Percentiles rank a stretch among this genome's conserved stretches.
Conservation (phyloP, 2,113 vertebrate genomes). For the Herpetotheres cachinnans region DNA sequence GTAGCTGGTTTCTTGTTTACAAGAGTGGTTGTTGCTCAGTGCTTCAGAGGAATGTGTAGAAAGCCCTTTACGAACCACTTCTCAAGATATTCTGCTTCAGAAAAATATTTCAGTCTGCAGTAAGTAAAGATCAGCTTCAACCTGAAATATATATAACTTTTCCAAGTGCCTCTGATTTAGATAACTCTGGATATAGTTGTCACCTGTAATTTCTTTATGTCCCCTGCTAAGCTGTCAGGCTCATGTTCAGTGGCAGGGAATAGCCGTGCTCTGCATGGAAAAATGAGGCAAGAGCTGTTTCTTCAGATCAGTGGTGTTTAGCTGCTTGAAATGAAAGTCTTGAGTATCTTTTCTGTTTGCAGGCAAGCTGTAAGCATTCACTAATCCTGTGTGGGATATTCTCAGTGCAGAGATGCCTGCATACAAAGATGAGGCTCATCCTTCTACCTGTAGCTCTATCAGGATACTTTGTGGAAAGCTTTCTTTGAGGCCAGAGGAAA, state of each 20-base stretch:
- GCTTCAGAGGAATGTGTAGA: neutral
- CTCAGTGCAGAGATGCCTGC: neutral
- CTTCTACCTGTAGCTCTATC: neutral
- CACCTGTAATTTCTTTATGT: neutral
- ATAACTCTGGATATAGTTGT: neutral
- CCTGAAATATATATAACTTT: neutral
- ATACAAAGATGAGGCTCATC: neutral
- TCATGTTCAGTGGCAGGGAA: neutral
- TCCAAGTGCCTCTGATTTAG: neutral
- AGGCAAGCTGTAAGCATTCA: neutral
- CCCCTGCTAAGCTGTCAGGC: neutral
- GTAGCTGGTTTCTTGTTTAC: neutral
- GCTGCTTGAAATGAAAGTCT: neutral
- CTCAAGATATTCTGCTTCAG: neutral
- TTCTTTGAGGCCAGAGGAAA: neutral
- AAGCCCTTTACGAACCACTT: neutral
- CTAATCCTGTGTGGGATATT: neutral
- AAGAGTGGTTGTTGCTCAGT: neutral
- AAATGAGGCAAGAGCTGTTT: neutral
- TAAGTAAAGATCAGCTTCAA: neutral
- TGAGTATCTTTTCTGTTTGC: neutral
- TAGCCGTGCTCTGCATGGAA: fast-evolving
- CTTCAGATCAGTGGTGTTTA: neutral
- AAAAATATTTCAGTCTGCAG: neutral
- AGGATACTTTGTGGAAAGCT: neutral